Evolutionary conservation across 2,888 invertebrate genomes (phyloP).

Genomic region (Vandiemenella viatica): DNA sequence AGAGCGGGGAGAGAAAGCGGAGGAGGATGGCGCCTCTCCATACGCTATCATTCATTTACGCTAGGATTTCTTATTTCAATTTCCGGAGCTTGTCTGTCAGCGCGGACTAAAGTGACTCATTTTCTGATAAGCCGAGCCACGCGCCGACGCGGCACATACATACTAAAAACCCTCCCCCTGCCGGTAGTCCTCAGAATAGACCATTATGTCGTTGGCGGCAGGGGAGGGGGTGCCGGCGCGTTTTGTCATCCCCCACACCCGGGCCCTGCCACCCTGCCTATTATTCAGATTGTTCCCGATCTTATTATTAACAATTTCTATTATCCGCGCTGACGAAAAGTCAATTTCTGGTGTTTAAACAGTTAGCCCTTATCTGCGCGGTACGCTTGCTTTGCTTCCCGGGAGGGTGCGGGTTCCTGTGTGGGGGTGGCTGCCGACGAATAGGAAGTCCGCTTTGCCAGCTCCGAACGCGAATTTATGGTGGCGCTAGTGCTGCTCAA

Average conservation of each 20-base stretch:
- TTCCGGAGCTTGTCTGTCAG: slow-evolving; percentile 19
- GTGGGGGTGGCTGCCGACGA: no score
- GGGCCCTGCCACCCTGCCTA: no score
- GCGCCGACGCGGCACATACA: neutral
- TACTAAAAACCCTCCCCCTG: slow-evolving; percentile 5
- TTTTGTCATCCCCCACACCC: no score
- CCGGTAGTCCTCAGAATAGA: slow-evolving; percentile 11
- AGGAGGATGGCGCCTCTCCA: neutral
- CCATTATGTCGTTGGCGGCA: slow-evolving; percentile 13
- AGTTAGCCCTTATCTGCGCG: neutral
- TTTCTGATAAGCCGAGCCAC: slow-evolving; percentile 16
- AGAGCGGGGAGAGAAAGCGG: neutral
- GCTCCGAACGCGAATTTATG: no score
- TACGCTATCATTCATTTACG: slow-evolving; percentile 18
- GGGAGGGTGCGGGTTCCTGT: neutral
- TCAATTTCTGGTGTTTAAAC: slow-evolving; percentile 9
- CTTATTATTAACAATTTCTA: slow-evolving; percentile 11
- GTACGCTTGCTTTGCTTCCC: no score
- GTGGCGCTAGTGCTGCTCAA: no score
- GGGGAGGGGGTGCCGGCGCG: neutral
- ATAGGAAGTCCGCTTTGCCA: no score
- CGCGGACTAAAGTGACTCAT: slow-evolving; percentile 17
- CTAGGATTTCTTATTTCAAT: slow-evolving; percentile 19
- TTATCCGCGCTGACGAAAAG: slow-evolving; percentile 12
- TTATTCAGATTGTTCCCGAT: neutral